phyloP scores from a whole-genome alignment of 1,140 invertebrate species.

The Brachionus manjavacas region DNA sequence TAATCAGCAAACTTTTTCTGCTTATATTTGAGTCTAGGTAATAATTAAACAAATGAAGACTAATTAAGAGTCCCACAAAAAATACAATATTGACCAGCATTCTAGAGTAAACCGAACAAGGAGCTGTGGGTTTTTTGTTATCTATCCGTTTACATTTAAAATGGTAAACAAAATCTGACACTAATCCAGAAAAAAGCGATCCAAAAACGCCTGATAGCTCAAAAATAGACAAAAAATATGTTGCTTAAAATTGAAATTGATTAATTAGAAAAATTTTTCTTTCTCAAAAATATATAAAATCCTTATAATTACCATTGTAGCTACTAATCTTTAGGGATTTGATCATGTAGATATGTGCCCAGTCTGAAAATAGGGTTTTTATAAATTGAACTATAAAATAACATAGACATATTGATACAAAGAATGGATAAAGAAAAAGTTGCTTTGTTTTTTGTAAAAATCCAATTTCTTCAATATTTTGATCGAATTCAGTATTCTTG shows the following conservation, averaged over 20 bases:
- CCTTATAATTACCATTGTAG: conserved; percentile 27
- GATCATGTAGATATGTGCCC: conserved; percentile 27
- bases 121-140: not conserved
- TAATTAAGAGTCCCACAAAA: not conserved
- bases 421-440: conserved; percentile 19
- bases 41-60: conserved; percentile 27
- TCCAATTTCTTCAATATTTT: not conserved
- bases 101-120: not conserved
- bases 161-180: not conserved
- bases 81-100: not conserved
- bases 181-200: not conserved
- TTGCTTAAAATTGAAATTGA: not conserved
- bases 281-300: not conserved
- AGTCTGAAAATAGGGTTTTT: conserved; percentile 27
- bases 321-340: not conserved
- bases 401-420: not conserved
- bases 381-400: conserved; percentile 29
- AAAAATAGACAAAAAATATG: conserved; percentile 33
- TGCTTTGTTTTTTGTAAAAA: not conserved
- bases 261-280: not conserved
- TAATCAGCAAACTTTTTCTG: not conserved
- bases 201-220: conserved; percentile 23
- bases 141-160: not conserved
- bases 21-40: not conserved
- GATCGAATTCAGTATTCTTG: not conserved